Base-by-base conservation (phyloP, 2,888 invertebrate genomes). In the Morpho achilles region DNA sequence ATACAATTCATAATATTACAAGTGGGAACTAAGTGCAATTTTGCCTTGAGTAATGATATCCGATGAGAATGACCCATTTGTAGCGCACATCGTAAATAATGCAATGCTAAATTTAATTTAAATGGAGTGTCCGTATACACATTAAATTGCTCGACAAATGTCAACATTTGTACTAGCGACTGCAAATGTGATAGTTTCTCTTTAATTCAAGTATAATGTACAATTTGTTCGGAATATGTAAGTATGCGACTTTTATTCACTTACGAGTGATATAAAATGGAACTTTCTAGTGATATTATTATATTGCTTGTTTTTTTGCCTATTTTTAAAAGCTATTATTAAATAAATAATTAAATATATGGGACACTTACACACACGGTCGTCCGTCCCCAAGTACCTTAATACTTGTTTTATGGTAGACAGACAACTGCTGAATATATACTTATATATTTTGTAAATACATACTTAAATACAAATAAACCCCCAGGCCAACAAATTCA, bases 51-150 rank as follows among this genome's bases (percentile, higher is more conserved):
- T 39, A 39, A 47, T 32, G 58, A 48, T 47, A 51, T 55, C 44
- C 44, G 58, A 58, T 60, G 40, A 53, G 32, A 54, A 45, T 43
- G 54, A 59, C 46, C 50, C 51, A 55, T 59, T 62, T 50, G 44
- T 56, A 61, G 50, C 48, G 54, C 8, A 40, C 51, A 51, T 62
- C 63, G 58, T 65, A 62, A 69, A 67, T 67, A 63, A 65, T 65
- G 64, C 50, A 50, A 63, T 54, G 63, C 65, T 65, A 66, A 67
- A 67, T 69, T 63, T 67, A 67, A 65, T 64, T 58, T 54, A 62
- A 67, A 64, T 60, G 67, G 56, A 50, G 65, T 68, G 60, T 62
- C 49, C 39, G 43, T 59, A 59, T 56, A 58, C 53, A 57, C 65
- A 58, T 64, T 63, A 60, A 65, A 67, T 63, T 61, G 48, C 61